A percentile compares a stretch with the other conserved stretches of the same genome.
Evolutionary conservation across 2,113 vertebrate genomes (phyloP).

Genomic region (Miniopterus natalensis): DNA sequence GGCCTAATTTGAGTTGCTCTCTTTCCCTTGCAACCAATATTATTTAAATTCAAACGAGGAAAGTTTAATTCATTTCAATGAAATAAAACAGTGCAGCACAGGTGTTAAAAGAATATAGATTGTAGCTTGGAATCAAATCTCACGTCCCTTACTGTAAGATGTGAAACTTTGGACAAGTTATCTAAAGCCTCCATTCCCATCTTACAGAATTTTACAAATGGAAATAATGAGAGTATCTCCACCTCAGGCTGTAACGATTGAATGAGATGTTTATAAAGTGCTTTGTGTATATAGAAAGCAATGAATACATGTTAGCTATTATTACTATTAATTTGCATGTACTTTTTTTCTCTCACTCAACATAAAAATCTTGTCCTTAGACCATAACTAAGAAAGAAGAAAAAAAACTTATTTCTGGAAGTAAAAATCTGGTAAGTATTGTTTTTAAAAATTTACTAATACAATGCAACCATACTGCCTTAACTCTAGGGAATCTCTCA

Average conservation of each 20-base stretch:
- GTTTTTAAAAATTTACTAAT: conserved; percentile 55
- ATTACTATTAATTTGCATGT: neutral
- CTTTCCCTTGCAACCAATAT: neutral
- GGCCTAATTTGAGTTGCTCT: neutral
- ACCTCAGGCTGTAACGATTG: neutral
- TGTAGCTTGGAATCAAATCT: neutral
- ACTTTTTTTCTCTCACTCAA: conserved; percentile 34
- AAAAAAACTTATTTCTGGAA: conserved; percentile 54
- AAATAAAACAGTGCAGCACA: neutral
- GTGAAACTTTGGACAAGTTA: neutral
- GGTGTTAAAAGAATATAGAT: neutral
- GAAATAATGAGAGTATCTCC: neutral
- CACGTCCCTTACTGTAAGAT: neutral
- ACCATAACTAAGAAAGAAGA: conserved; percentile 7
- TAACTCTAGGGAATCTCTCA: conserved; percentile 77
- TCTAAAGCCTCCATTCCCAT: neutral
- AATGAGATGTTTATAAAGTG: neutral
- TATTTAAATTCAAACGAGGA: conserved; percentile 44
- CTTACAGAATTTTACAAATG: neutral
- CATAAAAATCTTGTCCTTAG: neutral
- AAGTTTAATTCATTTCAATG: conserved; percentile 25
- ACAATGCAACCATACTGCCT: conserved; percentile 64
- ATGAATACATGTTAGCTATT: conserved; percentile 7
- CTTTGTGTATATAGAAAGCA: neutral
- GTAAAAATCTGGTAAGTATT: conserved; percentile 68